Evolutionary conservation across 2,888 invertebrate genomes (phyloP).

Genomic region (Dinocampus coccinellae): DNA sequence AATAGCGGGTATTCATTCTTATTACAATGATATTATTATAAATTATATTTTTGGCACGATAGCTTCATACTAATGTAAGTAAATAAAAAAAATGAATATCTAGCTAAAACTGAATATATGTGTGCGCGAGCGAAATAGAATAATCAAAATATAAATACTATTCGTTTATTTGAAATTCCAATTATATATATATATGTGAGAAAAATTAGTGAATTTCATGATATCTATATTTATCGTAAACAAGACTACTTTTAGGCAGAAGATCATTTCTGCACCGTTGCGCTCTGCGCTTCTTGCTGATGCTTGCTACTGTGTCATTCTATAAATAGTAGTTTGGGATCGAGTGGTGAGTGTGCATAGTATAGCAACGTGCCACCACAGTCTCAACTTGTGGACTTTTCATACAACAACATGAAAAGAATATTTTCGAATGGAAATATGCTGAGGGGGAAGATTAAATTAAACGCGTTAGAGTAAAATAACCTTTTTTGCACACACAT

Average conservation of each 20-base stretch:
- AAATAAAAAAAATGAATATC: too few species aligned
- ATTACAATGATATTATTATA: too few species aligned
- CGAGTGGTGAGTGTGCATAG: slow-evolving; percentile 27
- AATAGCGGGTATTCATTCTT: too few species aligned
- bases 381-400: not conserved
- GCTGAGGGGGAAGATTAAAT: slow-evolving; percentile 50
- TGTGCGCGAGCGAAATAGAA: not conserved
- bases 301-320: slow-evolving; percentile 68
- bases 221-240: not conserved
- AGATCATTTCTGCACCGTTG: slow-evolving; percentile 46
- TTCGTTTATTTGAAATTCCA: not conserved
- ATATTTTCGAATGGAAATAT: slow-evolving; percentile 49
- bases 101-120: not conserved
- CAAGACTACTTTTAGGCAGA: slow-evolving; percentile 54
- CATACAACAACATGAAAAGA: slow-evolving; percentile 27
- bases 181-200: not conserved
- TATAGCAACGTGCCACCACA: slow-evolving; percentile 21
- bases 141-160: not conserved
- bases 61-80: too few species aligned
- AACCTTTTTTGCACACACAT: slow-evolving; percentile 16
- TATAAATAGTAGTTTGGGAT: slow-evolving; percentile 57
- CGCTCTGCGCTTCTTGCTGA: slow-evolving; percentile 54
- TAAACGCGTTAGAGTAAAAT: slow-evolving; percentile 49
- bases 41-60: too few species aligned
- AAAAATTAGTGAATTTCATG: not conserved